These are phyloP conservation scores for Chaetops frenatus DNA, from an alignment of 2,113 vertebrate genomes.

Conservation along the genomic window DNA sequence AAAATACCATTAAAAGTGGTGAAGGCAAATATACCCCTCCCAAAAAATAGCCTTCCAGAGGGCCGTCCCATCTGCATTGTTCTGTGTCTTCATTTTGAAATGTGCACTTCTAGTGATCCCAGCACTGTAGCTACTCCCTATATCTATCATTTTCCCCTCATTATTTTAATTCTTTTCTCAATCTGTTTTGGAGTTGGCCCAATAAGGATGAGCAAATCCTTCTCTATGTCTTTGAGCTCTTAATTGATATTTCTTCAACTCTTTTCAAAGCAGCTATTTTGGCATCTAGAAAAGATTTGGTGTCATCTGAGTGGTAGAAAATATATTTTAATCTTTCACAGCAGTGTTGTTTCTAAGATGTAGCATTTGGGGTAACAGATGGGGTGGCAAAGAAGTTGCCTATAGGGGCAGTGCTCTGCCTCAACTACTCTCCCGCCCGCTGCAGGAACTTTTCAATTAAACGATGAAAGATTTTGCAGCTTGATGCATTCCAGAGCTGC, in stretches of 20 bases:
- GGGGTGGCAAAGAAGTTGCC: constrained; percentile 84
- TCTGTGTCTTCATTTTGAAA: constrained; percentile 64
- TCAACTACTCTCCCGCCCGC: constrained; percentile 80
- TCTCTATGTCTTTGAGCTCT: constrained; percentile 82
- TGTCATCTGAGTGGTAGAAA: constrained; percentile 85
- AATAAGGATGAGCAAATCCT: constrained; percentile 83
- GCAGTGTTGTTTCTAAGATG: constrained; percentile 83
- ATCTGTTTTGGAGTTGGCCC: constrained; percentile 82
- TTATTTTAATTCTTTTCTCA: constrained; percentile 80
- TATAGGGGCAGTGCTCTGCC: constrained; percentile 82
- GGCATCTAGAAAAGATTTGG: constrained; percentile 85
- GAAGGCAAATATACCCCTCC: neutral
- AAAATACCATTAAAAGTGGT: neutral
- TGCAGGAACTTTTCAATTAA: constrained; percentile 81
- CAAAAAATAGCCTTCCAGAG: constrained; percentile 54
- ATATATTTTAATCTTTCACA: constrained; percentile 87
- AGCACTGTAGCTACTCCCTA: constrained; percentile 69
- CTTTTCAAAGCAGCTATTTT: constrained; percentile 86
- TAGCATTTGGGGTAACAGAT: constrained; percentile 86
- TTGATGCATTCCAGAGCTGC: constrained; percentile 73
- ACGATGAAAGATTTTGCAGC: constrained; percentile 76
- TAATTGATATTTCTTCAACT: constrained; percentile 87
- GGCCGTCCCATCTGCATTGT: constrained; percentile 57
- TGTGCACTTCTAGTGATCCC: constrained; percentile 69
- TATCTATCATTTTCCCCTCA: constrained; percentile 75